These are phyloP conservation scores for Forbesichthys papilliferus DNA, from an alignment of 2,113 vertebrate species.

Conservation along the genomic window DNA sequence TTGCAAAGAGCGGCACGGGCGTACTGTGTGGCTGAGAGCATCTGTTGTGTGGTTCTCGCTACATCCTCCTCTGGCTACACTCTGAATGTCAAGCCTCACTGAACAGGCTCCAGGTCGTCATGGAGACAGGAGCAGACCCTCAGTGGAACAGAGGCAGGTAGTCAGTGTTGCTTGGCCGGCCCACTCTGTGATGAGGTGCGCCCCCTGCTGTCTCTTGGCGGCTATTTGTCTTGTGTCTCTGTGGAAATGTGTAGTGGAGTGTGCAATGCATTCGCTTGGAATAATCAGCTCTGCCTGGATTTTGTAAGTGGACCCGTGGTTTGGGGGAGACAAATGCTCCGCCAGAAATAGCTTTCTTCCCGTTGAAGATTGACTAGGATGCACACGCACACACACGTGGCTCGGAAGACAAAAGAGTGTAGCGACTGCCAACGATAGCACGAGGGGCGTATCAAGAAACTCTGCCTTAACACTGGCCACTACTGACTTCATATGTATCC, in stretches of 20 bases:
- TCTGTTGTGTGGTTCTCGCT: conserved; percentile 64
- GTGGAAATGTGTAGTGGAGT: conserved; percentile 43
- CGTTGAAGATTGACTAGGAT: conserved; percentile 14
- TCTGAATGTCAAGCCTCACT: conserved; percentile 73
- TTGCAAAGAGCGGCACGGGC: conserved; percentile 43
- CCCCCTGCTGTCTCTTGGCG: conserved; percentile 58
- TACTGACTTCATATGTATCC: background rate
- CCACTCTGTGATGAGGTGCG: conserved; percentile 46
- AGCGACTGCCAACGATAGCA: conserved; percentile 2
- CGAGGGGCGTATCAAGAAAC: conserved; percentile 9
- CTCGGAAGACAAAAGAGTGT: conserved; percentile 24
- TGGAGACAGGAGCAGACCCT: conserved; percentile 72
- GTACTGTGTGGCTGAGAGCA: conserved; percentile 59
- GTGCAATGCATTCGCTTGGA: conserved; percentile 35
- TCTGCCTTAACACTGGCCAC: background rate
- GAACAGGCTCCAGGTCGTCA: conserved; percentile 72
- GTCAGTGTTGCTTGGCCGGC: conserved; percentile 62
- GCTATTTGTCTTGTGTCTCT: conserved; percentile 23
- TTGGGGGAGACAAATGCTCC: conserved; percentile 36
- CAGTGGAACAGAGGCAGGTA: conserved; percentile 68
- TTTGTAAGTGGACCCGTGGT: conserved; percentile 35
- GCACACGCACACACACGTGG: conserved; percentile 1
- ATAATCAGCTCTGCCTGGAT: conserved; percentile 28
- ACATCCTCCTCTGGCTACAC: conserved; percentile 67
- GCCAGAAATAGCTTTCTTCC: conserved; percentile 51